Evolutionary conservation across 2,888 invertebrate genomes (phyloP), one percentile per base, ranked within the genome.

Genomic region (Cloeon dipterum): DNA sequence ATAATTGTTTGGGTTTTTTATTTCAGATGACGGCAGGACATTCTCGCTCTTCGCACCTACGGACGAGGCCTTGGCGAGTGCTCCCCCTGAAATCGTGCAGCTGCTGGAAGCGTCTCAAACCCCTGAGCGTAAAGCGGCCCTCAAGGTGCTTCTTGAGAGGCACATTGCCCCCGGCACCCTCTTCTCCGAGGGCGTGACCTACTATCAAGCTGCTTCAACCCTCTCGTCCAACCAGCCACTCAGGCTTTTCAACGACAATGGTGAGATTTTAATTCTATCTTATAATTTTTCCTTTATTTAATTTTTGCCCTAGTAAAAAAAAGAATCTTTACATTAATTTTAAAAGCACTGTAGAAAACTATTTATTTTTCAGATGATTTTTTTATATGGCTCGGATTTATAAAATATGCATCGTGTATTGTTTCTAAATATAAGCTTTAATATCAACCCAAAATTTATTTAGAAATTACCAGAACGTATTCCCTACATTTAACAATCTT

Each of bases 31-130:
- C 16, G 29, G 29, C 5, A 81, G 78, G 61, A 81, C 81, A 1
- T 79, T 75, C 58, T 83, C 83, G 3, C 64, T 85, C 14, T 83
- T 85, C 50, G 83, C 83, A 5, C 85, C 85, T 13, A 76, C 77
- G 35, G 81, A 85, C 55, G 66, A 71, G 36, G 82, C 82, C 36
- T 82, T 85, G 56, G 63, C 68, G n/a, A 64, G 65, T 3, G 57
- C 77, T 11, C 57, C 70, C 8, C 63, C 65, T 1, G 56, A 57
- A 41, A 40, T 38, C 34, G 35, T 21, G 7, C 25, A 19, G 2
- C 25, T 38, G 10, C 25, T 32, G 20, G 38, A 38, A 14, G 18
- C 25, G 25, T 25, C 17, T 13, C 20, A 38, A 17, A 20, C 33
- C 21, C 32, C 23, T 11, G 34, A 25, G 2, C 20, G 33, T 4